A percentile compares a stretch with the other conserved stretches of the same genome.
Evolutionary conservation across 2,888 invertebrate genomes (phyloP).

Genomic region (Tenthredo scrophulariae): DNA sequence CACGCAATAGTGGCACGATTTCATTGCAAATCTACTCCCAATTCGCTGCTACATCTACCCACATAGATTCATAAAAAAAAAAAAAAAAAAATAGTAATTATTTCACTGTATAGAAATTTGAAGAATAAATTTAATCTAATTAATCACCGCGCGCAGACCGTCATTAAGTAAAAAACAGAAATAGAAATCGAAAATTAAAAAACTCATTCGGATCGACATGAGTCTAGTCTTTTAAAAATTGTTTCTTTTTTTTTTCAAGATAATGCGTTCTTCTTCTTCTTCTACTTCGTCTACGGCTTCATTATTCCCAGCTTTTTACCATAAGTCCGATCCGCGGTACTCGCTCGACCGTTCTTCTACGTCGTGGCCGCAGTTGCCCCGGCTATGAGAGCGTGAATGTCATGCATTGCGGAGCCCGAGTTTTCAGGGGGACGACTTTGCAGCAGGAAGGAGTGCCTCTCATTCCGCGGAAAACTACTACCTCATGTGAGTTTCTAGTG

Average conservation of each 20-base stretch:
- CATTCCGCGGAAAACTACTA: slow-evolving; percentile 9
- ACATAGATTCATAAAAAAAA: background rate
- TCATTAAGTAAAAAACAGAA: background rate
- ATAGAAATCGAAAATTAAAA: background rate
- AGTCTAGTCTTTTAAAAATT: background rate
- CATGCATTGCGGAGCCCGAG: slow-evolving; percentile 43
- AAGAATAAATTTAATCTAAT: background rate
- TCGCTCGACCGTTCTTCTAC: slow-evolving; percentile 24
- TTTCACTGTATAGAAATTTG: background rate
- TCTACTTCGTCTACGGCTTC: background rate
- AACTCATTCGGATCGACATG: background rate
- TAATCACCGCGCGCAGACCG: background rate
- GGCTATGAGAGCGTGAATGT: slow-evolving; percentile 72
- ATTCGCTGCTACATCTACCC: background rate
- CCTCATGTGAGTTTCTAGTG: slow-evolving; percentile 32
- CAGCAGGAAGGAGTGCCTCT: slow-evolving; percentile 18
- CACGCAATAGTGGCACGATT: slow-evolving; percentile 43
- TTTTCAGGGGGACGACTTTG: slow-evolving; percentile 36
- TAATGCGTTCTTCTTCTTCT: background rate
- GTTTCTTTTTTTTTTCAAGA: background rate
- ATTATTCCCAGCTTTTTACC: background rate
- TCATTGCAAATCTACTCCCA: slow-evolving; percentile 27
- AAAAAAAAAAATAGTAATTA: background rate
- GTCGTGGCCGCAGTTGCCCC: slow-evolving; percentile 23
- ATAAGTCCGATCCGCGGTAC: background rate